phyloP scores from a whole-genome alignment of 2,797 vertebrate genomes.

The Erpetoichthys calabaricus region DNA sequence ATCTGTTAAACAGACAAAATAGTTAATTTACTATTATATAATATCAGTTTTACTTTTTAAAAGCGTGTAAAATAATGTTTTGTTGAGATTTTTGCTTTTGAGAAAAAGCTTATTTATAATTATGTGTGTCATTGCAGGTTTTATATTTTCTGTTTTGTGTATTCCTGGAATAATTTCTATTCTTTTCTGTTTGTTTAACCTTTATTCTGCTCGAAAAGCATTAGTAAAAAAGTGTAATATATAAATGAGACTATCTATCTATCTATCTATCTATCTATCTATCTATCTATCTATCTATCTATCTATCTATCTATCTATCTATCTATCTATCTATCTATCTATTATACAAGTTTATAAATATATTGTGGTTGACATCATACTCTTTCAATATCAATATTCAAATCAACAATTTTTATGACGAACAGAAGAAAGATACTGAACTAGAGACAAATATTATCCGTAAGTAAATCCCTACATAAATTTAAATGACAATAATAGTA shows the following conservation, averaged over 20 bases:
- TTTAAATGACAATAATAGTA: too few species aligned
- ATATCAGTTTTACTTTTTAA: too few species aligned
- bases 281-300: neutral
- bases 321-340: too few species aligned
- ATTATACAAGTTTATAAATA: too few species aligned
- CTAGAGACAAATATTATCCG: too few species aligned
- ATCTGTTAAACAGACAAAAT: too few species aligned
- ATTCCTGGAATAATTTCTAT: neutral
- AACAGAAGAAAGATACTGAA: too few species aligned
- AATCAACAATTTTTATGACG: too few species aligned
- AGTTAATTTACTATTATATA: too few species aligned
- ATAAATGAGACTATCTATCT: neutral
- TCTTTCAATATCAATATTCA: neutral
- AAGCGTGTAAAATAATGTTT: too few species aligned
- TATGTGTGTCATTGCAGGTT: neutral
- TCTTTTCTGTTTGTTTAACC: neutral
- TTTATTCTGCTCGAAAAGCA: neutral
- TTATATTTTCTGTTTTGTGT: neutral
- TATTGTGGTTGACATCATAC: neutral
- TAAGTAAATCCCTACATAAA: too few species aligned
- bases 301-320: neutral
- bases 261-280: neutral
- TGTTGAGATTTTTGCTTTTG: too few species aligned
- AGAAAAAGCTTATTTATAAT: neutral
- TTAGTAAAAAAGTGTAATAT: neutral